Evolutionary conservation across 2,113 vertebrate genomes (phyloP), one percentile per base, ranked within the genome.

Genomic region (Pollimyrus isidori): DNA sequence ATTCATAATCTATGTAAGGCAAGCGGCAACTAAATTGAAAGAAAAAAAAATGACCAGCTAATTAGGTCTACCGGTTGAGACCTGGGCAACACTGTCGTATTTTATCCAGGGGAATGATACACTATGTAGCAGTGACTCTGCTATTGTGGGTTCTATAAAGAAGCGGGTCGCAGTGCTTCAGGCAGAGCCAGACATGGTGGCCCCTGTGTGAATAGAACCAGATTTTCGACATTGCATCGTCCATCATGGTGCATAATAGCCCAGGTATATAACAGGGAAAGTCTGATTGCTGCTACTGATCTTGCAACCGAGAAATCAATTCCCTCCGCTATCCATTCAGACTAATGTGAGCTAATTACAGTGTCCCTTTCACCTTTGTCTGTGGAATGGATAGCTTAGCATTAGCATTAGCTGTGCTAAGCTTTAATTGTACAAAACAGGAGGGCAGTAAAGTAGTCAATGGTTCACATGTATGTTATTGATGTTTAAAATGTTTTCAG

Each of bases 1-100:
- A 53, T 52, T 69, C 46, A 52, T 42, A 87, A 26, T 42, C 85
- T 42, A 73, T 76, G 23, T 88, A 82, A 50, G 69, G 35, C 46
- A 53, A 56, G 39, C 21, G 17, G 58, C n/a, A 39, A 35, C 5
- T n/a, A n/a, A 69, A 50, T 56, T 87, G 45, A 69, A 49, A 35
- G 35, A 35, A 89, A 73, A 73, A 39, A 80, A 87, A 26, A 30
- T 48, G n/a, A 52, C 45, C 58, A 73, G 58, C 46, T 87, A 87
- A 90, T 87, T 90, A 80, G 62, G 42, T 76, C 62, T 88, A 88
- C 26, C 42, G 46, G 87, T 23, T 10, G 4, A 26, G 62, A 53
- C 86, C 56, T 87, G 53, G 30, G 39, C 86, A 42, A 42, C 35
- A 7, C 9, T 84, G 80, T 45, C 7, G 45, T 9, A 84, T 48